phyloP scores from a whole-genome alignment of 30 jellyfish, hydroid and myxozoan genomes.

The Chrysaora quinquecirrha region DNA sequence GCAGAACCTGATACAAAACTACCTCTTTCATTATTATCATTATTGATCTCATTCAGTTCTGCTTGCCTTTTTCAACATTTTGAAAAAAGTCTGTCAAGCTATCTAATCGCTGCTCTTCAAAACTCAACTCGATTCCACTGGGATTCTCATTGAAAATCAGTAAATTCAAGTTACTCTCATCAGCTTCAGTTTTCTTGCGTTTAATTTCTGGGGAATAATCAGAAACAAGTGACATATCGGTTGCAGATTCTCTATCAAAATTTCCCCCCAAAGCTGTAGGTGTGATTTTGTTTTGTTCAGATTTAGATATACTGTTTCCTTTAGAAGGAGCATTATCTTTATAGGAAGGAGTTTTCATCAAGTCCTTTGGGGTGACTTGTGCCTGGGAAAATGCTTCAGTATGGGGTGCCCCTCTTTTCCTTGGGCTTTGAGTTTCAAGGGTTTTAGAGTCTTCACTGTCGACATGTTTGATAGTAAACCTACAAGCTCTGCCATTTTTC shows the following conservation, averaged over 20 bases:
- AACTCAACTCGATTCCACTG: not conserved
- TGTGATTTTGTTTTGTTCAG: not conserved
- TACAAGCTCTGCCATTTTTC: slow-evolving; percentile 57
- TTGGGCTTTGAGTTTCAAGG: not conserved
- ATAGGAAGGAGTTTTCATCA: not conserved
- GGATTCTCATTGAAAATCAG: not conserved
- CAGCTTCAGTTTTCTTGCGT: not conserved
- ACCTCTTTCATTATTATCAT: not conserved
- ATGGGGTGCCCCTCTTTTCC: not conserved
- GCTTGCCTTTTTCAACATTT: not conserved
- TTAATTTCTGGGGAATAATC: not conserved
- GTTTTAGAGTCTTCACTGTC: not conserved
- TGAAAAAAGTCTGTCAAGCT: not conserved
- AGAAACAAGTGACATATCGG: not conserved
- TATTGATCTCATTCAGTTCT: not conserved
- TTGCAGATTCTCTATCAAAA: not conserved
- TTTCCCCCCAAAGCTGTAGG: not conserved
- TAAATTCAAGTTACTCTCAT: not conserved
- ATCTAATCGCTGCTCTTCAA: not conserved
- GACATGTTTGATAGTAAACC: not conserved
- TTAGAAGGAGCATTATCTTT: not conserved
- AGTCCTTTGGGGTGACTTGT: not conserved
- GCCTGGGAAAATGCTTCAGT: not conserved
- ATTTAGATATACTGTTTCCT: not conserved
- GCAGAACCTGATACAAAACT: too few species aligned